Evolutionary conservation across 2,113 vertebrate species (phyloP), one percentile per base, ranked within the genome.

Genomic region (Paratilapia polleni): DNA sequence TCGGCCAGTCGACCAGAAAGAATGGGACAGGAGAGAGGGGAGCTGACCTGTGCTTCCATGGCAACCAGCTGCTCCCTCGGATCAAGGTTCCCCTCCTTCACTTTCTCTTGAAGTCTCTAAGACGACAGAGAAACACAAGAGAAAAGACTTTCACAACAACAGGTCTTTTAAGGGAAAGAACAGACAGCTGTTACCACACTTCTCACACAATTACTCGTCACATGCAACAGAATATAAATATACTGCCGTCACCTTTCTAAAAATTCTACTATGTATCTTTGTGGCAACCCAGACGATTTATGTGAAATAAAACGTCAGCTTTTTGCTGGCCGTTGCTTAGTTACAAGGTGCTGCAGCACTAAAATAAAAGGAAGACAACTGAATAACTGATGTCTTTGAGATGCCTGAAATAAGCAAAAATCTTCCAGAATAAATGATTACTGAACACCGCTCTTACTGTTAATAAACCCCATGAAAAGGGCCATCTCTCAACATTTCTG

Each of bases 81-180:
- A 36, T 98, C 97, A 59, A 98, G 90, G 95, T 98, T 98, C 43
- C 97, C 97, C 20, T 95, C 95, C 47, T 90, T 92, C 9, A 98
- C 89, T 84, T 97, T 97, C 59, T 96, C 90, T 0, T 97, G 95
- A 26, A 98, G 96, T 68, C 93, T 95, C 93, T 94, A 10, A 6
- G 10, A 63, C 49, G 31, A 70, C 62, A 56, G 15, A 31, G 38
- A 68, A 49, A 52, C 57, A 57, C 6, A 49, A 1, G 20, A 41
- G 20, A 41, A 19, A 47, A 8, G 17, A 57, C 28, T 57, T 34
- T 57, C 31, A 57, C 8, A 11, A 36, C 62, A 22, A 66, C 62
- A 41, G 10, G 28, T 52, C 6, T 3, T 70, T 22, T 14, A 15
- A 22, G 20, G 6, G 7, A 0, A 70, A 49, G 41, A 0, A 7